These are phyloP conservation scores for Mycalesis mineus DNA, from an alignment of 2,888 invertebrate species.

Conservation along the genomic window DNA sequence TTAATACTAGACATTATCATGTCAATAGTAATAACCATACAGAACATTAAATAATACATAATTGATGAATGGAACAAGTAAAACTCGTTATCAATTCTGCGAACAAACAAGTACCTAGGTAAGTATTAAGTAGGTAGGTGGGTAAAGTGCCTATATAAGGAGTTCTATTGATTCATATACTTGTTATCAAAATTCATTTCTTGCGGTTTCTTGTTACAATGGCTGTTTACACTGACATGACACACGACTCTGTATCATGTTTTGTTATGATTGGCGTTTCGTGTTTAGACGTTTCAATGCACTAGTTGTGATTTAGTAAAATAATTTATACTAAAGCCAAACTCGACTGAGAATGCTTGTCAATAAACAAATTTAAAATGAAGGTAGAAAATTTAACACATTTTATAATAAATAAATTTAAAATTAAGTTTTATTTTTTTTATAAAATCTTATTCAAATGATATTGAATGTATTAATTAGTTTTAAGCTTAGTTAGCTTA, in stretches of 20 bases:
- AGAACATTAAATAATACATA: neutral
- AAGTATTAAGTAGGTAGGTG: too few species aligned
- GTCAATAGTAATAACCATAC: neutral
- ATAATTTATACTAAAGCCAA: neutral
- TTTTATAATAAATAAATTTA: too few species aligned
- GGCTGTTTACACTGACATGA: slow-evolving; percentile 26
- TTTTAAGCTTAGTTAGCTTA: too few species aligned
- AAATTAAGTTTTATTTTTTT: too few species aligned
- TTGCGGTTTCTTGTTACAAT: slow-evolving; percentile 26
- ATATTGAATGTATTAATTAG: too few species aligned
- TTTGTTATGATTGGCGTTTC: slow-evolving; percentile 22
- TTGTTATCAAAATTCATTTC: slow-evolving; percentile 26
- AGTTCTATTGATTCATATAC: slow-evolving; percentile 24
- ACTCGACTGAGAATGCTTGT: too few species aligned
- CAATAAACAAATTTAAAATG: too few species aligned
- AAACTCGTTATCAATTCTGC: neutral
- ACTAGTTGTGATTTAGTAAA: neutral
- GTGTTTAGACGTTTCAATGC: slow-evolving; percentile 6
- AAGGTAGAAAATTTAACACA: too few species aligned
- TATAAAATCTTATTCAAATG: too few species aligned
- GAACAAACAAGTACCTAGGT: neutral
- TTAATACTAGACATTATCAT: too few species aligned
- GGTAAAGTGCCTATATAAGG: too few species aligned
- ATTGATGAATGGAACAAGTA: neutral
- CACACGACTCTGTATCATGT: slow-evolving; percentile 16